These are phyloP conservation scores for Aphaenogaster rudis DNA, from an alignment of 1,140 invertebrate species.

Conservation along the genomic window DNA sequence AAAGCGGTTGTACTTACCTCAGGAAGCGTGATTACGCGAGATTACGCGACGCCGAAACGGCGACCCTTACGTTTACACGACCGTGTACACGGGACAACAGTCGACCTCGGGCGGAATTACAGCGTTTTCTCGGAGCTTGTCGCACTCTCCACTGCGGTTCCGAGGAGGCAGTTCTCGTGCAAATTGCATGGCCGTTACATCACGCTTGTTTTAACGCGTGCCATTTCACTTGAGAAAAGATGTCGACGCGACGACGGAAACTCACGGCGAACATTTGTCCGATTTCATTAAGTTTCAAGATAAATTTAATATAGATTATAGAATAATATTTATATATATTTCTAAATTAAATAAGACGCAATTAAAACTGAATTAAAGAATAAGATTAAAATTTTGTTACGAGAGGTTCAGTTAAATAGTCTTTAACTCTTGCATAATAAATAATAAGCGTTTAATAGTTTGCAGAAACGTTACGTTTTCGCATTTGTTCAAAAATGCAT, in stretches of 20 bases:
- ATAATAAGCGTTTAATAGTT: not conserved
- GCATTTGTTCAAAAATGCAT: not conserved
- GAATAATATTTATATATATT: not conserved
- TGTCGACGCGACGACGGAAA: not conserved
- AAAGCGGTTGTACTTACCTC: slow-evolving; percentile 58
- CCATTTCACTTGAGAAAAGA: not conserved
- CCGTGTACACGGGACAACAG: slow-evolving; percentile 35
- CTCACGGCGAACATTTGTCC: not conserved
- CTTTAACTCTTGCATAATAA: slow-evolving; percentile 1
- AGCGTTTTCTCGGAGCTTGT: slow-evolving; percentile 38
- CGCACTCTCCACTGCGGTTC: not conserved
- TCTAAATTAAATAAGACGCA: not conserved
- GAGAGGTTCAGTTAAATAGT: not conserved
- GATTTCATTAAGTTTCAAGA: not conserved
- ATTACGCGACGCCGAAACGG: slow-evolving; percentile 53
- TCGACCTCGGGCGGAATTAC: slow-evolving; percentile 28
- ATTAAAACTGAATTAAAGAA: not conserved
- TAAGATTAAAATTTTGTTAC: not conserved
- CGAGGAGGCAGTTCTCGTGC: not conserved
- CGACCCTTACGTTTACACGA: slow-evolving; percentile 48
- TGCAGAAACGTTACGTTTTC: not conserved
- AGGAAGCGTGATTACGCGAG: slow-evolving; percentile 56
- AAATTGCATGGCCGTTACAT: slow-evolving; percentile 9
- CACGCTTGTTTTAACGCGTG: not conserved
- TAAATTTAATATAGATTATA: not conserved